These are phyloP conservation scores for Lordiphosa clarofinis DNA, from an alignment of 1,140 invertebrate genomes.

Conservation along the genomic window DNA sequence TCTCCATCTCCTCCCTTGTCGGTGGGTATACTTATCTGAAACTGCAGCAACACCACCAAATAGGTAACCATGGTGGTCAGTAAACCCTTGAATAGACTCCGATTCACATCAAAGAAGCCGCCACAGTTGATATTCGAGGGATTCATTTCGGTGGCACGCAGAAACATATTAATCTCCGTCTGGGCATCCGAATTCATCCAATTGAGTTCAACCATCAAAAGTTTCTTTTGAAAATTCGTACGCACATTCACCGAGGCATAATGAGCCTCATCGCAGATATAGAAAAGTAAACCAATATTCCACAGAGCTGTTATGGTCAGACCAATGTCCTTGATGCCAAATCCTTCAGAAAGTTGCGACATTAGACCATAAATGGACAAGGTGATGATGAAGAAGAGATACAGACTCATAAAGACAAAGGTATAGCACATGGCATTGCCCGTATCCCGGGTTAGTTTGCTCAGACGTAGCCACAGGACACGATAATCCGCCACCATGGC, in stretches of 20 bases:
- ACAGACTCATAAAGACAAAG: slow-evolving; percentile 84
- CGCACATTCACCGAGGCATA: slow-evolving; percentile 84
- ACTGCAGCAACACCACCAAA: slow-evolving; percentile 85
- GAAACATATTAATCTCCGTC: slow-evolving; percentile 85
- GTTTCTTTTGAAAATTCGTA: slow-evolving; percentile 85
- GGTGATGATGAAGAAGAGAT: slow-evolving; percentile 85
- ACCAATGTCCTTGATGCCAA: slow-evolving; percentile 85
- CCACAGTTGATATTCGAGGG: slow-evolving; percentile 85
- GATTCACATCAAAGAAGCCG: slow-evolving; percentile 85
- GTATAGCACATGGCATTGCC: slow-evolving; percentile 84
- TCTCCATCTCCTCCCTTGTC: slow-evolving; percentile 46
- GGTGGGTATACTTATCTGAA: slow-evolving; percentile 85
- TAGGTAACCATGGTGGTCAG: slow-evolving; percentile 87
- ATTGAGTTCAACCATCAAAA: slow-evolving; percentile 84
- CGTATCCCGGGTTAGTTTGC: slow-evolving; percentile 83
- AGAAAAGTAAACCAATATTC: slow-evolving; percentile 83
- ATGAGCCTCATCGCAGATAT: slow-evolving; percentile 85
- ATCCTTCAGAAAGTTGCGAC: slow-evolving; percentile 85
- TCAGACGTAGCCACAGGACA: slow-evolving; percentile 84
- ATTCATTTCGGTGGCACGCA: slow-evolving; percentile 86
- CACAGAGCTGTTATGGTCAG: slow-evolving; percentile 83
- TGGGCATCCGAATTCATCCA: slow-evolving; percentile 85
- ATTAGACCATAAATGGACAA: slow-evolving; percentile 85
- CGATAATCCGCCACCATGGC: slow-evolving; percentile 84
- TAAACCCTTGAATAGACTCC: slow-evolving; percentile 85